Evolutionary conservation across 2,888 invertebrate genomes (phyloP), one percentile per base, ranked within the genome.

Genomic region (Bedellia somnulentella): DNA sequence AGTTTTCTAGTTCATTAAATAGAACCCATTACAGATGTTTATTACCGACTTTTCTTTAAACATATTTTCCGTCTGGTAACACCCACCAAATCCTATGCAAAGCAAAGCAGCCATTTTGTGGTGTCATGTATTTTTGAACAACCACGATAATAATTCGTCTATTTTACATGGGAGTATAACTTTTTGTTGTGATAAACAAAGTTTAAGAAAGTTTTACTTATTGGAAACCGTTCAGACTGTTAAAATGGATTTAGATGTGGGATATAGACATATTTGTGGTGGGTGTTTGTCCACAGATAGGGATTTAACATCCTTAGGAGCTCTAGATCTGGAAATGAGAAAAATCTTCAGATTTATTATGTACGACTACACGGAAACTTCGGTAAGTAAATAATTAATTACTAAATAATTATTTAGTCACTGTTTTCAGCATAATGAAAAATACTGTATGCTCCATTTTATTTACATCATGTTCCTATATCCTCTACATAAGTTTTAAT

Each of bases 111-210:
- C 71, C 73, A 75, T 75, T 73, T 75, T 75, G 70, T 73, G 66
- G 66, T 73, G 73, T 71, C 71, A 58, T 55, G 52, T 49, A 47
- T 47, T 47, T 51, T 57, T 58, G 52, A 58, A 51, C 43, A 45
- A 52, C 57, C 56, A 55, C 60, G 47, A 49, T 44, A 35, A 56
- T 66, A 56, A 62, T 71, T 73, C 50, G 73, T 68, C 68, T 67
- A 73, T 68, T 73, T 71, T 70, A 73, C 67, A 73, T 73, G 71
- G 73, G 57, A 71, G 73, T 70, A 58, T 75, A 63, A 67, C 66
- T 70, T 71, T 67, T 71, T 75, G 71, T 71, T 71, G 51, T 71
- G 70, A 52, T 67, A 59, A 57, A 4, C n/a, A 48, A 55, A 56
- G 57, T 45, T 43, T 52, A 49, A 45, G 42, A 54, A 52, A 39